Evolutionary conservation across 2,888 invertebrate species (phyloP).

Genomic region (Halictus ligatus): DNA sequence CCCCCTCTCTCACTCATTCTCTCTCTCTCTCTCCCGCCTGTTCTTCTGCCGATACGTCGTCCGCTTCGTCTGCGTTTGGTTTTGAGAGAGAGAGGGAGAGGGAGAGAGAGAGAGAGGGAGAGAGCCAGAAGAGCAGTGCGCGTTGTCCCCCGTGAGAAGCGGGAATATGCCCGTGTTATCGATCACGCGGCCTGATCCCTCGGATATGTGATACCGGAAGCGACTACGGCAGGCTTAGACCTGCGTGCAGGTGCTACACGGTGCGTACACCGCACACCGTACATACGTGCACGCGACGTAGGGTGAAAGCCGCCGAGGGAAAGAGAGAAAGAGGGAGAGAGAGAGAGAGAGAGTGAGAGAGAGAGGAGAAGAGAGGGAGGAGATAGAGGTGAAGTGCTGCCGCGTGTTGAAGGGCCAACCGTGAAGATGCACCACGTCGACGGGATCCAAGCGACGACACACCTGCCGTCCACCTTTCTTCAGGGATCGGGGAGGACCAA

Average conservation of each 20-base stretch:
- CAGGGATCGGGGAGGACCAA: slow-evolving; percentile 53
- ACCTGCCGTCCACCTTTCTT: slow-evolving; percentile 79
- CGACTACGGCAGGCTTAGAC: slow-evolving; percentile 69
- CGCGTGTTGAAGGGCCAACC: slow-evolving; percentile 72
- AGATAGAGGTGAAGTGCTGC: slow-evolving; percentile 46
- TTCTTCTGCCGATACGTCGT: neutral
- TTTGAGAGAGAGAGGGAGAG: slow-evolving; percentile 13
- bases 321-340: neutral
- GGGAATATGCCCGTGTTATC: slow-evolving; percentile 68
- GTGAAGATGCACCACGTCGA: slow-evolving; percentile 60
- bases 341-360: slow-evolving; percentile 28
- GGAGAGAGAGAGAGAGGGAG: neutral
- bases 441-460: slow-evolving; percentile 53
- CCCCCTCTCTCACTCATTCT: neutral
- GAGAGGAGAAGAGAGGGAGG: slow-evolving; percentile 27
- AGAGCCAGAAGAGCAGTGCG: slow-evolving; percentile 42
- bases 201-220: slow-evolving; percentile 76
- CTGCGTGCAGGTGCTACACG: slow-evolving; percentile 66
- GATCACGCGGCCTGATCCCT: slow-evolving; percentile 66
- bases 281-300: slow-evolving; percentile 50
- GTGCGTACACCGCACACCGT: slow-evolving; percentile 42
- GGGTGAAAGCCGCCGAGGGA: slow-evolving; percentile 24
- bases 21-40: neutral
- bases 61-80: neutral
- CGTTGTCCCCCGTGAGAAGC: slow-evolving; percentile 37